Percentiles rank a stretch among this genome's conserved stretches.
These are phyloP conservation scores for Motacilla alba DNA, from an alignment of 2,113 vertebrate genomes.

Conservation along the genomic window DNA sequence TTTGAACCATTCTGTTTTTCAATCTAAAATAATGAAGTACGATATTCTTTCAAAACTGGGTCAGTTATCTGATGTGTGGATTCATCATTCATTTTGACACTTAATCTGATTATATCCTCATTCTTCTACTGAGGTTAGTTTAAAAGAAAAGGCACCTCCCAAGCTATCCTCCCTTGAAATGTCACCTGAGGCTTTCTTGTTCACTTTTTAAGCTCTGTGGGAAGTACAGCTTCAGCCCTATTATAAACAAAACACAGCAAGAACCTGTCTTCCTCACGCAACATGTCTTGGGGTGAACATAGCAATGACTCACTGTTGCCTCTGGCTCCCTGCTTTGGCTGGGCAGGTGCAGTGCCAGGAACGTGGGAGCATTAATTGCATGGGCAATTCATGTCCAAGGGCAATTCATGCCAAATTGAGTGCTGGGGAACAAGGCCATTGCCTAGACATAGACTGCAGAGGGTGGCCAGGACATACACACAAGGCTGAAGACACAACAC, in stretches of 20 bases:
- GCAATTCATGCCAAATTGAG: not conserved
- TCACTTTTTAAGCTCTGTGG: not conserved
- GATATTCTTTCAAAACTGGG: not conserved
- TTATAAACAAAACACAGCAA: not conserved
- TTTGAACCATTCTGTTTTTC: not conserved
- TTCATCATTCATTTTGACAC: not conserved
- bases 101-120: not conserved
- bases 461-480: not conserved
- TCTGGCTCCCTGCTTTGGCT: not conserved
- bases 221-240: not conserved
- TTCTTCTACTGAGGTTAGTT: not conserved
- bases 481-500: not conserved
- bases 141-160: conserved; percentile 5
- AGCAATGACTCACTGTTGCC: not conserved
- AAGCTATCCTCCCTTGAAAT: not conserved
- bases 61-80: not conserved
- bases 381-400: not conserved
- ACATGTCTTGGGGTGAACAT: not conserved
- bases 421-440: not conserved
- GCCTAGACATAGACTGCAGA: not conserved
- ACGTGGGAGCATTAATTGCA: not conserved
- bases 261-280: not conserved
- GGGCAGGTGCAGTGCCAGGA: not conserved
- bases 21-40: not conserved
- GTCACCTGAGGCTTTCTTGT: not conserved